Evolutionary conservation across 2,888 invertebrate species (phyloP).

Genomic region (Eretmocerus hayati): DNA sequence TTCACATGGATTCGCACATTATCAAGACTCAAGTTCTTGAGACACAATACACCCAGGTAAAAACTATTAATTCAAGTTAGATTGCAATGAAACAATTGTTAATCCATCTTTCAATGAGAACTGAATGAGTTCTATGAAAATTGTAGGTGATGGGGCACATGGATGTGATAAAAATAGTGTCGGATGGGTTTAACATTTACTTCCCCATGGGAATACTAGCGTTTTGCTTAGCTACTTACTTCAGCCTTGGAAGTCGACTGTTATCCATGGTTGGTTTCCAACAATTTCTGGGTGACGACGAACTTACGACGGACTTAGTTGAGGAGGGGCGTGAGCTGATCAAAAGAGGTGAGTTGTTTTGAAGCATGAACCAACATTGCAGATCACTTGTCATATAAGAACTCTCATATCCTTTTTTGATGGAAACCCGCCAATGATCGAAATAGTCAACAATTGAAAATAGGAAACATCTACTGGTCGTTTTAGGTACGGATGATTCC

Average conservation of each 20-base stretch:
- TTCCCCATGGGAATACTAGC: slow-evolving; percentile 95
- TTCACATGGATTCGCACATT: slow-evolving; percentile 96
- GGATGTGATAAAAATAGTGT: slow-evolving; percentile 94
- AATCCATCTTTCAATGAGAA: slow-evolving; percentile 27
- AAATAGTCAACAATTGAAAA: too few species aligned
- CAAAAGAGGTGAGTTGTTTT: slow-evolving; percentile 71
- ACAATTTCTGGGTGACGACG: slow-evolving; percentile 93
- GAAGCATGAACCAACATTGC: too few species aligned
- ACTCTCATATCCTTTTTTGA: too few species aligned
- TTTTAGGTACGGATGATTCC: too few species aligned
- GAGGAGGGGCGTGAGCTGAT: slow-evolving; percentile 91
- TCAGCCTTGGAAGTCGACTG: slow-evolving; percentile 84
- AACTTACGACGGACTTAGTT: slow-evolving; percentile 85
- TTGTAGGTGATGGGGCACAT: slow-evolving; percentile 94
- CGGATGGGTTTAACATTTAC: slow-evolving; percentile 98
- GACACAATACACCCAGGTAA: slow-evolving; percentile 90
- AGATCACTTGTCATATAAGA: too few species aligned
- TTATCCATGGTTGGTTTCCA: slow-evolving; percentile 90
- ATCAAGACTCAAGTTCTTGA: slow-evolving; percentile 73
- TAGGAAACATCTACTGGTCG: too few species aligned
- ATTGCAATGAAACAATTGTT: too few species aligned
- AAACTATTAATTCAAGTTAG: too few species aligned
- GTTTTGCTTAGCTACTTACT: slow-evolving; percentile 89
- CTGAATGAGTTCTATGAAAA: slow-evolving; percentile 6
- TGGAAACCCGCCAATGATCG: too few species aligned